Conservation (phyloP, 1,140 invertebrate genomes). For the Coelopa frigida region DNA sequence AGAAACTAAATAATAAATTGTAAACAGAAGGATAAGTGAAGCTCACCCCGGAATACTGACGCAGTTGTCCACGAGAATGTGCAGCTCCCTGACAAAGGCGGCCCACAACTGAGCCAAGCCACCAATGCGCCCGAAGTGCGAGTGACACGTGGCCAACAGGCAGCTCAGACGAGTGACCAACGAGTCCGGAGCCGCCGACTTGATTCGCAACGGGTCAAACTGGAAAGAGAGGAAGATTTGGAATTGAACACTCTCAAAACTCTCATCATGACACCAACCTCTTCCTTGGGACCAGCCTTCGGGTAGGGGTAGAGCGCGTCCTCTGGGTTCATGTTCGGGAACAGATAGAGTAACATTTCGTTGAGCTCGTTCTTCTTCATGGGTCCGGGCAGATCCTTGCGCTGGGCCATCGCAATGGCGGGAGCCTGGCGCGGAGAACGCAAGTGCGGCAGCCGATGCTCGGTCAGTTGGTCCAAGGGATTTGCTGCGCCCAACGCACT, state of each 20-base stretch:
- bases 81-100: slow-evolving; percentile 82
- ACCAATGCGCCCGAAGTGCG: slow-evolving; percentile 67
- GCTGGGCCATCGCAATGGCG: slow-evolving; percentile 33
- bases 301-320: slow-evolving; percentile 44
- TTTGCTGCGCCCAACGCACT: slow-evolving; percentile 22
- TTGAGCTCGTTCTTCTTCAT: slow-evolving; percentile 68
- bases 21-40: too few relatives aligned
- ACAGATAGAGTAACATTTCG: slow-evolving; percentile 75
- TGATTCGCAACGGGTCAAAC: slow-evolving; percentile 39
- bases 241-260: too few relatives aligned
- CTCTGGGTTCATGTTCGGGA: slow-evolving; percentile 76
- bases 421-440: not conserved
- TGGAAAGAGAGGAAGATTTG: too few relatives aligned
- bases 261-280: slow-evolving; percentile 22
- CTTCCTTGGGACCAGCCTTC: slow-evolving; percentile 31
- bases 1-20: too few relatives aligned
- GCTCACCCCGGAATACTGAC: slow-evolving; percentile 59
- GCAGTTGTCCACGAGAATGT: slow-evolving; percentile 80
- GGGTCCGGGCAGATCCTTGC: slow-evolving; percentile 54
- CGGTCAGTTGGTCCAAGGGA: slow-evolving; percentile 26
- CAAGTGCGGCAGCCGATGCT: not conserved
- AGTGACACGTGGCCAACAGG: slow-evolving; percentile 68
- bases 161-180: slow-evolving; percentile 77
- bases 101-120: slow-evolving; percentile 88
- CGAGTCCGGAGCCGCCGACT: slow-evolving; percentile 52